Conservation (phyloP, 2,113 vertebrate species). For the Bos taurus region DNA sequence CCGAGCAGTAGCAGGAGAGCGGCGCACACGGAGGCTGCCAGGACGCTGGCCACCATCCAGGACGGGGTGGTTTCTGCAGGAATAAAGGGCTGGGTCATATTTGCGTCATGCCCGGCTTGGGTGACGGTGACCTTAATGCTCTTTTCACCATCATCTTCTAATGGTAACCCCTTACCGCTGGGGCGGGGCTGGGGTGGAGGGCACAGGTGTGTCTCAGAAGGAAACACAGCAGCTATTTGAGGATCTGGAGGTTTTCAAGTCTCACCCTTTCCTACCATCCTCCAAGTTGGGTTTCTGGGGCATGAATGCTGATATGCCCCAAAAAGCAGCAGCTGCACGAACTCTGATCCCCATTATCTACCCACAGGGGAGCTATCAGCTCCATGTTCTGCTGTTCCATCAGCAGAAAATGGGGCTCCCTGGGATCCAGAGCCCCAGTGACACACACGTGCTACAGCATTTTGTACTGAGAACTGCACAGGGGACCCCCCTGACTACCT, state of each 20-base stretch:
- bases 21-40: slow-evolving; percentile 52
- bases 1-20: not conserved
- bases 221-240: not conserved
- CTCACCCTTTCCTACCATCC: not conserved
- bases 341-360: not conserved
- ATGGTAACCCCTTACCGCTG: not conserved
- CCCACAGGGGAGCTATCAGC: not conserved
- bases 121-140: rapidly evolving
- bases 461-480: not conserved
- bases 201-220: not conserved
- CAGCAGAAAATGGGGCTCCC: rapidly evolving
- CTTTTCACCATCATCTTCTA: not conserved
- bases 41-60: slow-evolving; percentile 61
- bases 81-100: rapidly evolving
- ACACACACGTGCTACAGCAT: rapidly evolving
- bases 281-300: not conserved
- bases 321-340: not conserved
- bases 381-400: not conserved
- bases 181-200: rapidly evolving
- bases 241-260: not conserved
- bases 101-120: too few relatives aligned
- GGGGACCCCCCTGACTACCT: rapidly evolving
- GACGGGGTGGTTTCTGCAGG: slow-evolving; percentile 65
- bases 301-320: rapidly evolving
- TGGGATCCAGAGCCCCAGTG: not conserved